Base-by-base conservation (phyloP, 2,888 invertebrate genomes). In the Mythimna vitellina region DNA sequence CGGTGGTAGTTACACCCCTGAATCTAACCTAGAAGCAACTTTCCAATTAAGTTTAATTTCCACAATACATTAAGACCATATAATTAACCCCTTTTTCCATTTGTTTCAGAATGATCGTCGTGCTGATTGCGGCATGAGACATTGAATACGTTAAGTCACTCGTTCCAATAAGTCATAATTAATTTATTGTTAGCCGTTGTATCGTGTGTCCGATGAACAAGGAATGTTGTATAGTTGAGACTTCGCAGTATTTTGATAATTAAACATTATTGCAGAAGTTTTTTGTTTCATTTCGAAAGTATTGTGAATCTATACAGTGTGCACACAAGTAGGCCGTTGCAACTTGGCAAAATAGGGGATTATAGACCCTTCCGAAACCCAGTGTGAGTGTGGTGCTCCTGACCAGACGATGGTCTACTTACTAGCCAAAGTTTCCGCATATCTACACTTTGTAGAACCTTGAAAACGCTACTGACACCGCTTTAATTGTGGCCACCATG, bases 21-120 rank as follows among this genome's bases (percentile, higher is more conserved):
- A 29, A 0, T 29, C 20, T 32, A 20, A 32, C n/a, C 32, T n/a
- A 29, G n/a, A n/a, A 20, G 7, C 9, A 29, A 1, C 10, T 8
- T 7, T 32, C 4, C 0, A 35, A 35, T 35, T 6, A 35, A 35
- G 1, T 35, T 9, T 35, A 35, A 35, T 35, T 35, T 35, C 35
- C 35, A 35, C 6, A 9, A 20, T 57, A 57, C 17, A 56, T 20
- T 2, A 56, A 17, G 14, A 7, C 29, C 9, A 9, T 57, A 10
- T 12, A 38, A 53, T 9, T 67, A 56, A 81, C 12, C 54, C n/a
- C 9, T 63, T 51, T 78, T 65, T 62, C 69, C 77, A 85, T 88
- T 89, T 90, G 86, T 96, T 96, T 80, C 96, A 96, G 96, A 90
- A 96, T 96, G 96, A 96, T 96, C 83, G 95, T 95, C 81, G 96